These are phyloP conservation scores for Grammomys dolichurus DNA, from an alignment of 2,113 vertebrate genomes.

Conservation along the genomic window DNA sequence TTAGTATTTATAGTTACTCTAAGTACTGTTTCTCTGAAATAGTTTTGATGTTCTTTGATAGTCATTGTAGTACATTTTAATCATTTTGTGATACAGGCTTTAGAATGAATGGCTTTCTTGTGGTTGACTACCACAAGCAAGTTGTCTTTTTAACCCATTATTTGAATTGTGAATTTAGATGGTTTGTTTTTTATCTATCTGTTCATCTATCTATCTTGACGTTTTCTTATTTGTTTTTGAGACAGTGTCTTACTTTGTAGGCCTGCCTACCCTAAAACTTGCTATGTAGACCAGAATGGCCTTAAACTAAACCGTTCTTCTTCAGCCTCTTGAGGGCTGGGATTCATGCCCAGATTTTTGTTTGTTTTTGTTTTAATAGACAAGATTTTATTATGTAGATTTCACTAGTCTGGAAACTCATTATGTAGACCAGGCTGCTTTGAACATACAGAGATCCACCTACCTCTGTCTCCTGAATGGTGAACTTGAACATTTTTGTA, in stretches of 20 bases:
- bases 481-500: background rate
- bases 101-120: background rate
- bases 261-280: background rate
- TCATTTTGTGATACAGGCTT: conserved; percentile 39
- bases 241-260: background rate
- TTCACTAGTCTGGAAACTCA: background rate
- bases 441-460: background rate
- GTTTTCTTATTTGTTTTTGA: background rate
- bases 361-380: background rate
- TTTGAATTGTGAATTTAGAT: conserved; percentile 9
- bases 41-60: conserved; percentile 31
- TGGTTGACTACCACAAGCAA: background rate
- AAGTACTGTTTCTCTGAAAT: conserved; percentile 20
- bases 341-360: background rate
- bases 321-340: background rate
- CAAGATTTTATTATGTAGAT: background rate
- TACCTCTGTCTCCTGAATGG: background rate
- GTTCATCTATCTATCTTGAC: background rate
- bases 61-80: background rate
- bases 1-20: conserved; percentile 1
- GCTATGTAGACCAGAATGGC: background rate
- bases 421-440: background rate
- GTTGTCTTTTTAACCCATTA: background rate
- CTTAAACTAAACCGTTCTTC: background rate
- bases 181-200: background rate